Evolutionary conservation across 1,140 invertebrate genomes (phyloP), one percentile per base, ranked within the genome.

Genomic region (Uloborus diversus): DNA sequence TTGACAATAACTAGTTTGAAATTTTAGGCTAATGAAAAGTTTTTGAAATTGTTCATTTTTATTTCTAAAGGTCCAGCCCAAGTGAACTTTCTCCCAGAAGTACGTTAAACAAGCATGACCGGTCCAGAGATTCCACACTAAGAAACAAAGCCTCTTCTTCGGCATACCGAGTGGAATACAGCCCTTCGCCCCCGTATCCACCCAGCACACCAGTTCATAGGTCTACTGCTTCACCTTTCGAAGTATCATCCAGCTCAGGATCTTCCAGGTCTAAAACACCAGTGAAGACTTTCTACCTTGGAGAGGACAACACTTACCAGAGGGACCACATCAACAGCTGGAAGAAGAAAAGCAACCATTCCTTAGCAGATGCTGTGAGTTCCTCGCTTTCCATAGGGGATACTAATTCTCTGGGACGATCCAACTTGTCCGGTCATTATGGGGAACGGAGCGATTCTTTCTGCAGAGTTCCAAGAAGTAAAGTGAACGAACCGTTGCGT

Each of bases 191-290:
- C 0, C 51, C 76, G 2, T 69, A 69, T 27, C 61, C 75, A 7
- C 64, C 75, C 1, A 68, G 61, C n/a, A 56, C 61, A 3, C 76
- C 53, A 0, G 28, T 61, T 1, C 64, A 49, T 42, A 23, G 64
- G 33, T 59, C 76, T 23, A 47, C 56, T 9, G 33, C 76, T 0
- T 79, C 76, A n/a, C 76, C 76, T 33, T 79, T 79, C 32, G 76
- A 79, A 35, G 76, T 79, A 14, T 79, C 76, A 17, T 79, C 76
- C 11, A 79, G 76, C 23, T 79, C 76, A 20, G 76, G 76, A 0
- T 79, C 70, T 1, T 81, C 79, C 3, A 73, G 69, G 7, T 81
- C 79, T 9, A 76, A 78, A 20, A 69, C 80, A 4, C 80, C 80
- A 9, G 68, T 78, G 2, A 81, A 81, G 33, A 81, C 80, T 0